Conservation (phyloP, 2,888 invertebrate species). For the Dynastes maya region DNA sequence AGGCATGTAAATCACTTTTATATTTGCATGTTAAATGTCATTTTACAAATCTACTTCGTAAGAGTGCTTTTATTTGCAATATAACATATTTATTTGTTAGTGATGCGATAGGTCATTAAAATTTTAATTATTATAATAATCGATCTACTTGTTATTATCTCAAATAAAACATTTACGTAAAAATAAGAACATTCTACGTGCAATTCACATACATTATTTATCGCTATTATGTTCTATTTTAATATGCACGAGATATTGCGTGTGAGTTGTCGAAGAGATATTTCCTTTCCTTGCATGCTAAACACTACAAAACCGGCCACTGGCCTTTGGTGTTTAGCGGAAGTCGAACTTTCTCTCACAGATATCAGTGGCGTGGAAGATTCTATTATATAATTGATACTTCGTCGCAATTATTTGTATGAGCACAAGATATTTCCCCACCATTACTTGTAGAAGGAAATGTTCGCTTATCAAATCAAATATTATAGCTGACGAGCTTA, state of each 20-base stretch:
- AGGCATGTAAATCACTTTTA: no score
- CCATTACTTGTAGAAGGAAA: no score
- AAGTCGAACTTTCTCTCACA: conserved; percentile 54
- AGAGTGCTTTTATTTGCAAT: no score
- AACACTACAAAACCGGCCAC: conserved; percentile 50
- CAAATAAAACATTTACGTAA: not conserved
- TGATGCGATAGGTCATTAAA: no score
- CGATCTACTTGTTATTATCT: not conserved
- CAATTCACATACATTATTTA: not conserved
- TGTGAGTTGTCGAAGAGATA: conserved; percentile 31
- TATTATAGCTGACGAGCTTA: no score
- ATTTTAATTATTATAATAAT: not conserved
- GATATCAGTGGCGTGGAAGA: conserved; percentile 37
- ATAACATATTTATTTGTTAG: no score
- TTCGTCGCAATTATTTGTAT: not conserved
- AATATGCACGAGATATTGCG: conserved; percentile 40
- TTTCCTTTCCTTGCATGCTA: conserved; percentile 40
- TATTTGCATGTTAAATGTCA: no score
- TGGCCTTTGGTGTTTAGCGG: conserved; percentile 55
- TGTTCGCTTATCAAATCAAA: no score
- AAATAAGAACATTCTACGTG: no score
- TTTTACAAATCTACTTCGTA: no score
- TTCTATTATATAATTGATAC: conserved; percentile 8
- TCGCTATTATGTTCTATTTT: conserved; percentile 26
- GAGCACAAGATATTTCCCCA: no score